Evolutionary conservation across 2,113 vertebrate genomes (phyloP).

Genomic region (Callocephalon fimbriatum): DNA sequence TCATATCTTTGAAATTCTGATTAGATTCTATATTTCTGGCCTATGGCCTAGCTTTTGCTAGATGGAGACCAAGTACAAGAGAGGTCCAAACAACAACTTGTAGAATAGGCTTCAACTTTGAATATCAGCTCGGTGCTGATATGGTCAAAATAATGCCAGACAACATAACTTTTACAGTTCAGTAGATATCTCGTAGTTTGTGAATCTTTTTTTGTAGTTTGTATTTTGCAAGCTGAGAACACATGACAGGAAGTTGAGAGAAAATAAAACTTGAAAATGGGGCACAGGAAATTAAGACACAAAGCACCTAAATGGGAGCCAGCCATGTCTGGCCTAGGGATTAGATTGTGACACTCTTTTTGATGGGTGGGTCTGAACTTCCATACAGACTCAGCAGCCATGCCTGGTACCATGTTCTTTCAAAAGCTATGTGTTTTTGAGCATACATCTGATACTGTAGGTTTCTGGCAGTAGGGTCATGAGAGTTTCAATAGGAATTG

Average conservation of each 20-base stretch:
- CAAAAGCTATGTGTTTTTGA: neutral
- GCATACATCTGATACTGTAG: neutral
- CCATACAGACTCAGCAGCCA: neutral
- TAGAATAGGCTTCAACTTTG: neutral
- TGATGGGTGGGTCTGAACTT: neutral
- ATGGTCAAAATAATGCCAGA: neutral
- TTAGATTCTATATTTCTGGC: neutral
- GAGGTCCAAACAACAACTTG: neutral
- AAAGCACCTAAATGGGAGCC: neutral
- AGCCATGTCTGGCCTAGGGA: neutral
- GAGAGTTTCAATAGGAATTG: neutral
- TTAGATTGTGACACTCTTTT: neutral
- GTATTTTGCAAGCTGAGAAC: slow-evolving; percentile 10
- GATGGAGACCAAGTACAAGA: neutral
- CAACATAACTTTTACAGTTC: neutral
- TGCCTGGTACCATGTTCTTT: neutral
- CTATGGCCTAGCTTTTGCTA: neutral
- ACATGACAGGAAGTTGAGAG: slow-evolving; percentile 27
- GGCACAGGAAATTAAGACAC: neutral
- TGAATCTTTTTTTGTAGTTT: neutral
- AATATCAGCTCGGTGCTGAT: neutral
- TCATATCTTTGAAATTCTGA: neutral
- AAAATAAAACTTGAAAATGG: slow-evolving; percentile 24
- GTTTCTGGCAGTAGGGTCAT: neutral
- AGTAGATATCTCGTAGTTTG: slow-evolving; percentile 21